phyloP scores from a whole-genome alignment of 2,888 invertebrate species.

The Ashinkailepas kermadecensis region DNA sequence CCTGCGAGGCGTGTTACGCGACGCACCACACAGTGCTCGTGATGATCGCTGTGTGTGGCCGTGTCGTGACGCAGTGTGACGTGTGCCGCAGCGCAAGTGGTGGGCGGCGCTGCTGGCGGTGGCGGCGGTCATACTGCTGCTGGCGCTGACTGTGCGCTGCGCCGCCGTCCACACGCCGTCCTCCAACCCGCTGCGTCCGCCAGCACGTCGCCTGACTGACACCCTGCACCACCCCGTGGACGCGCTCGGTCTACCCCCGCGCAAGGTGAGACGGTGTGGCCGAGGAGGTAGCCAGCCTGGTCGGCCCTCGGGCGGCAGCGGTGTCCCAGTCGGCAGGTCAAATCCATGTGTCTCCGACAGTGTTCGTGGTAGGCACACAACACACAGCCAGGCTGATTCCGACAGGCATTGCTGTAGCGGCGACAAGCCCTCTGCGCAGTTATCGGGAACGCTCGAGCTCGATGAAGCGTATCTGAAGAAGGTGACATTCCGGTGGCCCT shows the following conservation, averaged over 20 bases:
- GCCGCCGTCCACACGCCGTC: slow-evolving; percentile 99
- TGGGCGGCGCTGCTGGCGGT: slow-evolving; percentile 89
- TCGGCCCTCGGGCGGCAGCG: too few relatives aligned
- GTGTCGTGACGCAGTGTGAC: neutral
- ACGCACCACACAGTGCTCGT: slow-evolving; percentile 29
- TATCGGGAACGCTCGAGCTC: too few relatives aligned
- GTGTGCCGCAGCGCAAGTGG: slow-evolving; percentile 64
- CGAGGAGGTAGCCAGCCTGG: too few relatives aligned
- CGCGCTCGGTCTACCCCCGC: slow-evolving; percentile 50
- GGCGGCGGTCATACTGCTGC: slow-evolving; percentile 82
- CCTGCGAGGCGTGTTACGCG: too few relatives aligned
- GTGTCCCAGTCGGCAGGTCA: too few relatives aligned
- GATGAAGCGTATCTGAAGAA: too few relatives aligned
- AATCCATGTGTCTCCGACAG: too few relatives aligned
- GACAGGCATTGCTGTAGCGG: too few relatives aligned
- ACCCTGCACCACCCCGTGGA: slow-evolving; percentile 84
- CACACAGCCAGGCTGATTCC: too few relatives aligned
- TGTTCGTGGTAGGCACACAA: too few relatives aligned
- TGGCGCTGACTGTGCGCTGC: slow-evolving; percentile 98
- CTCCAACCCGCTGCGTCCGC: slow-evolving; percentile 94
- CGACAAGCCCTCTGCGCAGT: too few relatives aligned
- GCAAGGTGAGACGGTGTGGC: neutral
- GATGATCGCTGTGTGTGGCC: slow-evolving; percentile 35
- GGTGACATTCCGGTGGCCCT: too few relatives aligned
- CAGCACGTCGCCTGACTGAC: slow-evolving; percentile 86